phyloP scores from a whole-genome alignment of 2,113 vertebrate genomes.

The Notothenia rossii region DNA sequence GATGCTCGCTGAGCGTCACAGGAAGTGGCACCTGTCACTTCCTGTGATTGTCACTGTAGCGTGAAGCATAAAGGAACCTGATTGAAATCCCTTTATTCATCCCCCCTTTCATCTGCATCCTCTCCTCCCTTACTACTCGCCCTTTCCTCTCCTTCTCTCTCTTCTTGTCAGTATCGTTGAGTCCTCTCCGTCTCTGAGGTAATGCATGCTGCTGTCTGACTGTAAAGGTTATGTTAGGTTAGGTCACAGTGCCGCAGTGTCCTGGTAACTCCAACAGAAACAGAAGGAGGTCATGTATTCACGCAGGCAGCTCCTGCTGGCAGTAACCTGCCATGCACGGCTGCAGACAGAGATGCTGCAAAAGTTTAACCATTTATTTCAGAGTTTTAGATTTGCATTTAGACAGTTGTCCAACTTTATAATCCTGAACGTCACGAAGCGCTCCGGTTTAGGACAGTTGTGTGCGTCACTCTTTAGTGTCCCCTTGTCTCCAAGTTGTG shows the following conservation, averaged over 20 bases:
- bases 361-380: too few relatives aligned
- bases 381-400: too few relatives aligned
- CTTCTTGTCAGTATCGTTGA: neutral
- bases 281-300: constrained; percentile 1
- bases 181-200: constrained; percentile 4
- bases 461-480: too few relatives aligned
- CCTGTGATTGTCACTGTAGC: constrained; percentile 23
- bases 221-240: neutral
- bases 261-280: constrained; percentile 52
- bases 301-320: constrained; percentile 6
- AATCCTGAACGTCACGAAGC: too few relatives aligned
- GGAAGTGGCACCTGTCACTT: constrained; percentile 43
- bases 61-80: neutral
- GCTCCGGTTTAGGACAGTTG: too few relatives aligned
- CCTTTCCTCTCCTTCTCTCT: neutral
- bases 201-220: neutral
- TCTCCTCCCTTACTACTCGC: too few relatives aligned
- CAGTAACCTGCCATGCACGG: neutral
- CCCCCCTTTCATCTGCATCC: neutral
- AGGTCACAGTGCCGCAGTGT: constrained; percentile 53
- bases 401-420: too few relatives aligned
- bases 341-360: neutral
- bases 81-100: neutral
- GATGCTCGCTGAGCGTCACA: constrained; percentile 23
- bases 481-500: too few relatives aligned